Conservation (phyloP, 2,113 vertebrate species). For the Fregetta grallaria region DNA sequence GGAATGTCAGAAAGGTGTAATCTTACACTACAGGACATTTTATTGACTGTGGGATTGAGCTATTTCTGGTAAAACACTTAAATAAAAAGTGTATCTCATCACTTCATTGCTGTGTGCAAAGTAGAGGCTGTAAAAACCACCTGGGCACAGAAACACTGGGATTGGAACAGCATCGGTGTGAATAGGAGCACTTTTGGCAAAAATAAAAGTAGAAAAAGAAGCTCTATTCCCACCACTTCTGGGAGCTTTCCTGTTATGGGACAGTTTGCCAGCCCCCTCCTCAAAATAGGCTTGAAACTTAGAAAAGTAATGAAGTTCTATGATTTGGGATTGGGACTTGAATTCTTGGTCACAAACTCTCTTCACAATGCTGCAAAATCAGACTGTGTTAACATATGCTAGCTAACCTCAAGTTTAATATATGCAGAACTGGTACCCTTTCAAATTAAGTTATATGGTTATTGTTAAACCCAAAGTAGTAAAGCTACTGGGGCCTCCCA, state of each 20-base stretch:
- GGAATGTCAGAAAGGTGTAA: constrained; percentile 16
- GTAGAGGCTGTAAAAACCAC: constrained; percentile 46
- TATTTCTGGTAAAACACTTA: constrained; percentile 46
- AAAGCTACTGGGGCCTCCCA: not conserved
- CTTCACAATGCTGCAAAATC: not conserved
- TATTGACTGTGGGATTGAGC: constrained; percentile 1
- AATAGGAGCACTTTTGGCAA: not conserved
- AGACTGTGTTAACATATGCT: not conserved
- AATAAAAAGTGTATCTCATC: constrained; percentile 21
- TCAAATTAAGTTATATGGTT: not conserved
- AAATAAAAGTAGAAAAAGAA: not conserved
- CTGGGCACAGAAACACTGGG: not conserved
- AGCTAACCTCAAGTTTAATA: not conserved
- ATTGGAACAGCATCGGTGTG: not conserved
- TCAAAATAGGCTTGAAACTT: not conserved
- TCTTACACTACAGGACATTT: constrained; percentile 22
- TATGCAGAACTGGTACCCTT: not conserved
- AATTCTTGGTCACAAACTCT: not conserved
- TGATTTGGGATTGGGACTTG: not conserved
- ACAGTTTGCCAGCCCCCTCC: not conserved
- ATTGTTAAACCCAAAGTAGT: not conserved
- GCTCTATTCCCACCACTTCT: not conserved
- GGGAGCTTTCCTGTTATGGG: not conserved
- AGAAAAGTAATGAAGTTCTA: not conserved
- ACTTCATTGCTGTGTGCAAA: not conserved